Conservation (phyloP, 2,113 vertebrate species). For the Brienomyrus longianalis region DNA sequence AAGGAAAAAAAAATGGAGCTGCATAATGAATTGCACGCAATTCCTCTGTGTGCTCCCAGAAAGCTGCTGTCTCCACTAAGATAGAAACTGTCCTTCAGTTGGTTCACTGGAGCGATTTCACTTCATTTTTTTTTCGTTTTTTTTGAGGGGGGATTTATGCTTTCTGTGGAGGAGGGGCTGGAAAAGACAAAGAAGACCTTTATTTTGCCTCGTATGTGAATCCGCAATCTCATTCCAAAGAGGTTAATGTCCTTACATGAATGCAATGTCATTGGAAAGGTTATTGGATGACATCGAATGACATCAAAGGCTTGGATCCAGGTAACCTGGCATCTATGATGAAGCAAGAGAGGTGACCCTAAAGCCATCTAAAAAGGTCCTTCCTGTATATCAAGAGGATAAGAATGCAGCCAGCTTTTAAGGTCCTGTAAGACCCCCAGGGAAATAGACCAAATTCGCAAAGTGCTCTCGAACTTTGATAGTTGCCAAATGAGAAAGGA, state of each 20-base stretch:
- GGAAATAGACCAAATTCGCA: not conserved
- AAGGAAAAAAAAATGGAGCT: not conserved
- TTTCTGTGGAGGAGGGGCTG: not conserved
- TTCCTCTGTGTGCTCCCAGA: not conserved
- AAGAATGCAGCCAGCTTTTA: not conserved
- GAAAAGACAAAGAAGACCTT: not conserved
- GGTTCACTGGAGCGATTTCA: conserved; percentile 8
- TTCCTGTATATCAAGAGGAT: not conserved
- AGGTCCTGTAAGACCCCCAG: not conserved
- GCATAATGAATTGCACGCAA: conserved; percentile 13
- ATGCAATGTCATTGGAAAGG: not conserved
- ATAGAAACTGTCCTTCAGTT: conserved; percentile 16
- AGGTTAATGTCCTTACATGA: not conserved
- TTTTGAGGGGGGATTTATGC: not conserved
- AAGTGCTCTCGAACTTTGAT: not conserved
- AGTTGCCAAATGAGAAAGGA: not conserved
- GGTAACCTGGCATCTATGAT: not conserved
- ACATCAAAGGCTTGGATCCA: not conserved
- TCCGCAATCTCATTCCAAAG: not conserved
- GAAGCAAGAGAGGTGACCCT: not conserved
- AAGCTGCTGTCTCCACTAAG: conserved; percentile 1
- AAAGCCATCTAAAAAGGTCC: not conserved
- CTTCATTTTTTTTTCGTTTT: not conserved
- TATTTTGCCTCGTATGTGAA: not conserved
- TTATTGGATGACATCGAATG: not conserved